Conservation (phyloP, 2,888 invertebrate genomes). For the Acrobasis consociella region DNA sequence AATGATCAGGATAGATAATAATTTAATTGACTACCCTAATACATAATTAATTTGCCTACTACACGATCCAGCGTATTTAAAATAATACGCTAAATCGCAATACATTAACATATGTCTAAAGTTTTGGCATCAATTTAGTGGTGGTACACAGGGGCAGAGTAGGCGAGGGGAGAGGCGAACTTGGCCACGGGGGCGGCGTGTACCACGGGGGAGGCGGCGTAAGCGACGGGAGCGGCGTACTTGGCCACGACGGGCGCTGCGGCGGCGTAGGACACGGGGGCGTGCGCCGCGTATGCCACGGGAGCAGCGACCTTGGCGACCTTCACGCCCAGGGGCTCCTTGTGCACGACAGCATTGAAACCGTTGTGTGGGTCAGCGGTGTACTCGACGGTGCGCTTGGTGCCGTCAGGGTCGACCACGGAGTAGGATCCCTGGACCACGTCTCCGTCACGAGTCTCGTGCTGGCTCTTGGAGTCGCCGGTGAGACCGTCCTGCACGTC, state of each 20-base stretch:
- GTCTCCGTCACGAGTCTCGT: slow-evolving; percentile 72
- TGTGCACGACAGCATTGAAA: slow-evolving; percentile 82
- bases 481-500: slow-evolving; percentile 82
- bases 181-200: slow-evolving; percentile 56
- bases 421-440: slow-evolving; percentile 80
- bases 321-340: slow-evolving; percentile 60
- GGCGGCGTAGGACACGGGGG: slow-evolving; percentile 37
- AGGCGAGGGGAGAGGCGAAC: slow-evolving; percentile 52
- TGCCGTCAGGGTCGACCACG: slow-evolving; percentile 80
- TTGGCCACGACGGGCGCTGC: slow-evolving; percentile 56
- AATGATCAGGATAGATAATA: slow-evolving; percentile 27
- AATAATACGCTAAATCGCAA: slow-evolving; percentile 45
- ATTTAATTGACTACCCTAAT: slow-evolving; percentile 54
- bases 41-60: slow-evolving; percentile 35
- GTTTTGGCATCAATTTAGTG: slow-evolving; percentile 65
- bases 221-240: slow-evolving; percentile 64
- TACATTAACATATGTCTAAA: slow-evolving; percentile 43
- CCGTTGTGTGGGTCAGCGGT: slow-evolving; percentile 74
- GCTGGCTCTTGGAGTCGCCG: slow-evolving; percentile 72
- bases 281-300: slow-evolving; percentile 38
- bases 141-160: slow-evolving; percentile 55
- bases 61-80: slow-evolving; percentile 39
- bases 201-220: slow-evolving; percentile 54
- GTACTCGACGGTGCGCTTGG: slow-evolving; percentile 80
- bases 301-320: slow-evolving; percentile 52